phyloP scores from a whole-genome alignment of 1,140 invertebrate species.

The Chrysoperla carnea region DNA sequence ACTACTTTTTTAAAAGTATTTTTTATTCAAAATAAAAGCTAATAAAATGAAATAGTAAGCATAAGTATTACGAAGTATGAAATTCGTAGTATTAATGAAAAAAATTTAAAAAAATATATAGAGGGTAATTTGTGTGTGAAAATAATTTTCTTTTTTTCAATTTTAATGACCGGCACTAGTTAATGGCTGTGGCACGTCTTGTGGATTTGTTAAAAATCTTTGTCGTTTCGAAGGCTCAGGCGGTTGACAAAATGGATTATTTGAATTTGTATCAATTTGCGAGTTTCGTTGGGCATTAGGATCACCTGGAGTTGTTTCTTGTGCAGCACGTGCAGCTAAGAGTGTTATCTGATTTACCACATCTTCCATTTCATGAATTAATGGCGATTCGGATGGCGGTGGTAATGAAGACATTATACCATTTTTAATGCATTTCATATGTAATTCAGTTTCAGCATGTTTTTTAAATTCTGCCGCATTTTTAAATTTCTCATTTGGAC shows the following conservation, averaged over 20 bases:
- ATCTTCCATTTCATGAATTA: conserved; percentile 64
- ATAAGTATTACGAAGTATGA: no score
- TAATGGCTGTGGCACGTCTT: conserved; percentile 23
- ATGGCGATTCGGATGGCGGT: conserved; percentile 30
- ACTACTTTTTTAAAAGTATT: no score
- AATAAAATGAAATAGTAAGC: no score
- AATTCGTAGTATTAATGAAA: no score
- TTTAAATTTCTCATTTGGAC: conserved; percentile 42
- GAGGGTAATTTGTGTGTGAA: no score
- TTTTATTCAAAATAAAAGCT: no score
- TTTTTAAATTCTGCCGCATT: conserved; percentile 39
- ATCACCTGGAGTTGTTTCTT: conserved; percentile 25
- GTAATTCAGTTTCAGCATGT: conserved; percentile 42
- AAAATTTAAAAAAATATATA: no score
- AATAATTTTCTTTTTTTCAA: conserved; percentile 5
- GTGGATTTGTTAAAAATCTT: conserved; percentile 25
- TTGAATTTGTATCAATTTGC: conserved; percentile 22
- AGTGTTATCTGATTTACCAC: conserved; percentile 68
- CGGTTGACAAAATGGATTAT: conserved; percentile 30
- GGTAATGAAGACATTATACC: conserved; percentile 5
- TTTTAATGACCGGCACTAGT: conserved; percentile 36
- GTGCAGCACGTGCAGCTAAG: conserved; percentile 47
- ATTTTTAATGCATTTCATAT: conserved; percentile 21
- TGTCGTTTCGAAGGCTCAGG: conserved; percentile 24
- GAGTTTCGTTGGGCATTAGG: background rate